These are phyloP conservation scores for Oligia strigilis DNA, from an alignment of 2,888 invertebrate genomes.

Conservation along the genomic window DNA sequence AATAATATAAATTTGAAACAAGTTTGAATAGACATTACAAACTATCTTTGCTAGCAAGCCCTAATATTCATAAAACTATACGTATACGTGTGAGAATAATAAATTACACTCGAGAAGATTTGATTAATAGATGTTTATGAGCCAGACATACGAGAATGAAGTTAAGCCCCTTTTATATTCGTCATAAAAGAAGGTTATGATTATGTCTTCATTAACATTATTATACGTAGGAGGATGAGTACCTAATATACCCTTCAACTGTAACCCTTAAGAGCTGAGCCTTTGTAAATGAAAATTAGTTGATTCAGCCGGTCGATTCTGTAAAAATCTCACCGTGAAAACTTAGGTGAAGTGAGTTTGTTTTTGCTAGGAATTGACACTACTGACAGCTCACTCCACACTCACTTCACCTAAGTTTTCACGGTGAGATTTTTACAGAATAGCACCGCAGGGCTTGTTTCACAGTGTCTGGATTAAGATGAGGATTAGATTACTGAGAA, in stretches of 20 bases:
- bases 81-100: slow-evolving; percentile 18
- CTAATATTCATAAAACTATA: slow-evolving; percentile 8
- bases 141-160: slow-evolving; percentile 4
- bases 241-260: not conserved
- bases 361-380: too few species aligned
- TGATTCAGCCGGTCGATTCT: too few species aligned
- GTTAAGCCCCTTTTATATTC: slow-evolving; percentile 32
- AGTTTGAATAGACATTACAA: not conserved
- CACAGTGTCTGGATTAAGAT: not conserved
- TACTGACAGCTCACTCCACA: too few species aligned
- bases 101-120: slow-evolving; percentile 20
- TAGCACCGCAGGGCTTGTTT: not conserved
- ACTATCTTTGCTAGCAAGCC: not conserved
- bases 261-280: too few species aligned
- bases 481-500: not conserved
- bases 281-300: not conserved
- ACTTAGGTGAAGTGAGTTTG: too few species aligned
- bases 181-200: slow-evolving; percentile 38
- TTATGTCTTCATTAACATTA: slow-evolving; percentile 41
- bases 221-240: not conserved
- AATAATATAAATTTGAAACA: too few species aligned
- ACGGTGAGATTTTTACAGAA: too few species aligned
- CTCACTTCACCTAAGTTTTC: too few species aligned
- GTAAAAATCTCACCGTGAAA: too few species aligned
- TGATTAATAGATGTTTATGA: slow-evolving; percentile 46